These are phyloP conservation scores for Drosophila stalkeri DNA, from an alignment of 2,888 invertebrate genomes.

Conservation along the genomic window DNA sequence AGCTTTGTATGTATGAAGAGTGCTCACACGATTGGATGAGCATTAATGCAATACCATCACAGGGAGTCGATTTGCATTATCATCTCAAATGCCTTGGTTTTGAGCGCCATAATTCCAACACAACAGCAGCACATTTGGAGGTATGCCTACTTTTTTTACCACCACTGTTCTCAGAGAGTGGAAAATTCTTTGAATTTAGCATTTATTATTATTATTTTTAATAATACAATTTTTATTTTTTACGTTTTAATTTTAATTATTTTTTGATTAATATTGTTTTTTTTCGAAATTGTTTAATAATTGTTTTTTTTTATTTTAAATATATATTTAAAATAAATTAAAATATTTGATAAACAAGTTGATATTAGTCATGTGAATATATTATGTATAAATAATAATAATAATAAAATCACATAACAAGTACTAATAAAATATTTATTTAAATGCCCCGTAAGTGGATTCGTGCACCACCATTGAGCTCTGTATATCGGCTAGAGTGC, in stretches of 20 bases:
- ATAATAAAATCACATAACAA: background rate
- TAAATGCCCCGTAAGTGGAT: constrained; percentile 71
- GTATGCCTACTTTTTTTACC: background rate
- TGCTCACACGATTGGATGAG: too few species aligned
- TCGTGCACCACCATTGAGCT: constrained; percentile 90
- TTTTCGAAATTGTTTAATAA: too few species aligned
- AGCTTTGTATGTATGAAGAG: too few species aligned
- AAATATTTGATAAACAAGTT: background rate
- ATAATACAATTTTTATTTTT: background rate
- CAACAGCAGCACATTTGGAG: background rate
- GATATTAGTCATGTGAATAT: too few species aligned
- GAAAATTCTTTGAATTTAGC: too few species aligned
- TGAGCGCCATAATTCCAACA: background rate
- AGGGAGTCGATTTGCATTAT: background rate
- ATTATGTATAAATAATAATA: background rate
- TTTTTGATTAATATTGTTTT: background rate
- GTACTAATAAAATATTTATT: background rate
- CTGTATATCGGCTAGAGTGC: constrained; percentile 87
- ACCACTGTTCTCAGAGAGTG: background rate
- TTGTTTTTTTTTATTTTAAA: too few species aligned
- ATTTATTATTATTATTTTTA: too few species aligned
- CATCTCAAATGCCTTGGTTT: background rate
- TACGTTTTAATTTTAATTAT: background rate
- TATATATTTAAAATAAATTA: too few species aligned
- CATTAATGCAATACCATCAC: too few species aligned